A percentile compares a stretch with the other conserved stretches of the same genome.
These are phyloP conservation scores for Drosophila kikkawai DNA, from an alignment of 1,140 invertebrate species.

Conservation along the genomic window DNA sequence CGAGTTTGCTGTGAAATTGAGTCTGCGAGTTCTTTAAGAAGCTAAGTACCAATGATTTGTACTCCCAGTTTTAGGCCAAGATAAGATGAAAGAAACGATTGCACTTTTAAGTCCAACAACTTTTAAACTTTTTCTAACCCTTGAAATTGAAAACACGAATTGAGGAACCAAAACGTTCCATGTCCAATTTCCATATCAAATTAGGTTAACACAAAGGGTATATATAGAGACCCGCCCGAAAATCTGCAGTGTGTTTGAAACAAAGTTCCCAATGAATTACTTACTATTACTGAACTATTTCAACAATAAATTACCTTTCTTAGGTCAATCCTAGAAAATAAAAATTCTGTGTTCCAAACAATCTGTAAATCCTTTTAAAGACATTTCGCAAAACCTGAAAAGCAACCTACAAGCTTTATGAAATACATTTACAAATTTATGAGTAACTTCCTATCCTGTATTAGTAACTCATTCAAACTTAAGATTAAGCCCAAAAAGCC, in stretches of 20 bases:
- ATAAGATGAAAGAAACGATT: neutral
- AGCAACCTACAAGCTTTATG: too few species aligned
- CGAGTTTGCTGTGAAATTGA: neutral
- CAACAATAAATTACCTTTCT: too few species aligned
- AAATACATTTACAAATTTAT: neutral
- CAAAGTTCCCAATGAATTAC: neutral
- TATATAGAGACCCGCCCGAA: neutral
- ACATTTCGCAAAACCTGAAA: neutral
- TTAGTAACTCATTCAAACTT: neutral
- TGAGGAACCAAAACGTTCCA: neutral
- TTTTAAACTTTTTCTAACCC: too few species aligned
- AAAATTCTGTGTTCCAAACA: neutral
- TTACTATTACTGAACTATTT: neutral
- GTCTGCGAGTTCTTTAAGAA: constrained; percentile 59
- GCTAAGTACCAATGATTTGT: constrained; percentile 56
- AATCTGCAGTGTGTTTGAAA: neutral
- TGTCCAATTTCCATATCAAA: neutral
- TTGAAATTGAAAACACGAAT: too few species aligned
- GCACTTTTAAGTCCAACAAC: too few species aligned
- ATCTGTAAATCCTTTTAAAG: neutral
- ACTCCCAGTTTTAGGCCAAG: neutral
- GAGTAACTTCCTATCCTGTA: neutral
- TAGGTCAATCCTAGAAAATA: too few species aligned
- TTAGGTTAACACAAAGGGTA: neutral
- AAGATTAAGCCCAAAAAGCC: neutral